Conservation (phyloP, 1,140 invertebrate species). For the Calephelis virginiensis region DNA sequence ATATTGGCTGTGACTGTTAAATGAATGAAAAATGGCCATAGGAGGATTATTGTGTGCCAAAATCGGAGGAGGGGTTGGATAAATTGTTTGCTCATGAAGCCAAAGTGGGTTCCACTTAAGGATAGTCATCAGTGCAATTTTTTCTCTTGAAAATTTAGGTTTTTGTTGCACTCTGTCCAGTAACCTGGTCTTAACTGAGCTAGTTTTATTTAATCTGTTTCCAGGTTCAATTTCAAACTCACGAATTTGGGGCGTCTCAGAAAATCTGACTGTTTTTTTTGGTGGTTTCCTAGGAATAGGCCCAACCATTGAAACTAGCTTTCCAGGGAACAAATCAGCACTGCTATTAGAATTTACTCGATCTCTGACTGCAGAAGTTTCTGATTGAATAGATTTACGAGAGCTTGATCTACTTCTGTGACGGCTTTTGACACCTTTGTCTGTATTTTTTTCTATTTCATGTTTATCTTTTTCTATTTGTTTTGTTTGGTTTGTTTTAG, state of each 20-base stretch:
- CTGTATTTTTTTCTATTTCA: neutral
- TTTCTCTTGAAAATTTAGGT: constrained; percentile 55
- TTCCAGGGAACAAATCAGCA: constrained; percentile 15
- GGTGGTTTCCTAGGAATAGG: constrained; percentile 7
- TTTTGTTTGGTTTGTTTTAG: constrained; percentile 17
- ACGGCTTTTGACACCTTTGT: neutral
- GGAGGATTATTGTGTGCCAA: constrained; percentile 55
- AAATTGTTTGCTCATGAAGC: constrained; percentile 56
- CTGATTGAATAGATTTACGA: constrained; percentile 21
- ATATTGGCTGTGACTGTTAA: constrained; percentile 57
- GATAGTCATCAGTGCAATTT: constrained; percentile 59
- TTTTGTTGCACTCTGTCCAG: constrained; percentile 40
- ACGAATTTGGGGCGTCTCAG: constrained; percentile 41
- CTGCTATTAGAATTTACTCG: neutral
- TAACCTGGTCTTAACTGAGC: constrained; percentile 47
- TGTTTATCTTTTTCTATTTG: constrained; percentile 27
- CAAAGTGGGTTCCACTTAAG: constrained; percentile 65
- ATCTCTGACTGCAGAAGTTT: constrained; percentile 9
- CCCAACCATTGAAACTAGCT: constrained; percentile 21
- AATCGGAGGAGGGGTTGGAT: constrained; percentile 57
- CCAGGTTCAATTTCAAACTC: constrained; percentile 62
- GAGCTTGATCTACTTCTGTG: constrained; percentile 9
- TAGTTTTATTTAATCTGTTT: constrained; percentile 60
- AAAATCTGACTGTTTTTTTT: constrained; percentile 37
- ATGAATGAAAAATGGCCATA: constrained; percentile 51